Evolutionary conservation across 2,797 vertebrate species (phyloP).

Genomic region (Diplodus sargus): DNA sequence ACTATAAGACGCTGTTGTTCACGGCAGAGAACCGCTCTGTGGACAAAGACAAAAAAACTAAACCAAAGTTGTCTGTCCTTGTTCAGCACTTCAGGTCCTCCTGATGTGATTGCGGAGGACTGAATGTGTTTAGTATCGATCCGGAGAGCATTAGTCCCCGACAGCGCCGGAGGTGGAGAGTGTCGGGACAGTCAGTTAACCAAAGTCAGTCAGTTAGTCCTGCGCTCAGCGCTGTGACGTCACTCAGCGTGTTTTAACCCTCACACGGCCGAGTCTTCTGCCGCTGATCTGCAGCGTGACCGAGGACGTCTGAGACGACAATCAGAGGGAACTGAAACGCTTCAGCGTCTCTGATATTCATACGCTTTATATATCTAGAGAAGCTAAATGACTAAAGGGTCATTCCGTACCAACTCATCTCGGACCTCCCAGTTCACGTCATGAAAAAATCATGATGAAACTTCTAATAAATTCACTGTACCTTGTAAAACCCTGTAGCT

Average conservation of each 20-base stretch:
- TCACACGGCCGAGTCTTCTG: background rate
- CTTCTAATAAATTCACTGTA: no score
- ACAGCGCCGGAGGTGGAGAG: background rate
- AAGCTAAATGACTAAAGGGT: no score
- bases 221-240: background rate
- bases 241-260: background rate
- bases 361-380: no score
- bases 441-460: no score
- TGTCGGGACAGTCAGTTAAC: conserved; percentile 25
- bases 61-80: conserved; percentile 28
- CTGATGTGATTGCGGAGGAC: conserved; percentile 54
- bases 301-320: no score
- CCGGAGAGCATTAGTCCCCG: conserved; percentile 23
- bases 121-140: conserved; percentile 65
- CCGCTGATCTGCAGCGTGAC: no score
- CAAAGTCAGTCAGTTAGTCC: conserved; percentile 26
- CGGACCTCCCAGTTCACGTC: no score
- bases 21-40: background rate
- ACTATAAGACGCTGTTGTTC: background rate
- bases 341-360: no score
- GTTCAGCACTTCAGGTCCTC: conserved; percentile 23
- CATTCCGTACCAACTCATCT: no score
- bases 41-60: background rate
- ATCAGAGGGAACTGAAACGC: no score
- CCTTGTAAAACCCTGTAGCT: no score